A percentile compares a stretch with the other conserved stretches of the same genome.
These are phyloP conservation scores for Cheilosia vulpina DNA, from an alignment of 2,888 invertebrate genomes.

Conservation along the genomic window DNA sequence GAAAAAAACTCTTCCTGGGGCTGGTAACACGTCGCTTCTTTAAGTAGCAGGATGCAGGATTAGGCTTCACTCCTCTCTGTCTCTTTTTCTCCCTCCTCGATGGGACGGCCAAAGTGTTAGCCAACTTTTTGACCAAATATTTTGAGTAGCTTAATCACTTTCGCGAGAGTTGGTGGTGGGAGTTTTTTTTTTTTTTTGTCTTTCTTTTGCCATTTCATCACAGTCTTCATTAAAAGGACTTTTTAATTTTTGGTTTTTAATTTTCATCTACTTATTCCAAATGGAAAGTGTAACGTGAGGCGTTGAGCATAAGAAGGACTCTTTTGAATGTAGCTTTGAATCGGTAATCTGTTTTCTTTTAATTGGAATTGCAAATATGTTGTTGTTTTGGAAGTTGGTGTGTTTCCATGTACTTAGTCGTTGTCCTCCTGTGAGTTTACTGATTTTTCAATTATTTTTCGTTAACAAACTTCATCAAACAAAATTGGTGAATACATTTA, in stretches of 20 bases:
- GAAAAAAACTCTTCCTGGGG: slow-evolving; percentile 37
- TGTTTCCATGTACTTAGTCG: too few relatives aligned
- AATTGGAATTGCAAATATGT: slow-evolving; percentile 66
- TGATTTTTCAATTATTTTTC: too few relatives aligned
- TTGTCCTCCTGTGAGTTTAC: too few relatives aligned
- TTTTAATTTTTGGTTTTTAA: slow-evolving; percentile 25
- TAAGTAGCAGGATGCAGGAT: slow-evolving; percentile 13
- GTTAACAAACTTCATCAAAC: too few relatives aligned
- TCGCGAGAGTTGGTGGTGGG: slow-evolving; percentile 38
- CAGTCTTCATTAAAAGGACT: slow-evolving; percentile 58
- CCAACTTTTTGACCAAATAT: slow-evolving; percentile 71
- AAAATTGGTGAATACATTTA: too few relatives aligned
- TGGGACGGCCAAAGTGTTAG: slow-evolving; percentile 36
- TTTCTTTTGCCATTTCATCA: slow-evolving; percentile 4
- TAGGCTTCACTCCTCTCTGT: not conserved
- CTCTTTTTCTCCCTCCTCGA: not conserved
- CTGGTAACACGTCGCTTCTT: slow-evolving; percentile 50
- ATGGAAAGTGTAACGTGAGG: slow-evolving; percentile 18
- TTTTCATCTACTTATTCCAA: not conserved
- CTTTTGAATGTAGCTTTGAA: slow-evolving; percentile 50
- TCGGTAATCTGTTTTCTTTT: slow-evolving; percentile 64
- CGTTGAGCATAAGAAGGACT: slow-evolving; percentile 55
- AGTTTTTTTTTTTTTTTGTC: slow-evolving; percentile 6
- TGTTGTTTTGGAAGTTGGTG: slow-evolving; percentile 27
- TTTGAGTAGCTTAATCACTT: slow-evolving; percentile 74